Evolutionary conservation across 1,140 invertebrate species (phyloP).

Genomic region (Lordiphosa collinella): DNA sequence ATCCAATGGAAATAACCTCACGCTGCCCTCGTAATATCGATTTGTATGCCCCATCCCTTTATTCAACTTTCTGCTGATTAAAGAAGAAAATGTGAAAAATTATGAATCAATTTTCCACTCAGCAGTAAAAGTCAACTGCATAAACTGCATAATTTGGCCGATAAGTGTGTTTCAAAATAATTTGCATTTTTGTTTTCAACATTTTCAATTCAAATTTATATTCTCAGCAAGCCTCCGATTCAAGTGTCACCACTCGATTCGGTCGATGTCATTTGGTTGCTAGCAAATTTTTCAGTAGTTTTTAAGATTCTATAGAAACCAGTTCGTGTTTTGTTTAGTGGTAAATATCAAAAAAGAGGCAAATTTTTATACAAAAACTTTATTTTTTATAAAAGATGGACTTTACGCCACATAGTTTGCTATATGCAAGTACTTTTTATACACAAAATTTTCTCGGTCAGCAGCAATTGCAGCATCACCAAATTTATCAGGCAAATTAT

Average conservation of each 20-base stretch:
- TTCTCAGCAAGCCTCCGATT: neutral
- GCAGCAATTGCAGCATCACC: conserved; percentile 22
- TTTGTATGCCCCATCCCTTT: too few species aligned
- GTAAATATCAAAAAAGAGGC: conserved; percentile 16
- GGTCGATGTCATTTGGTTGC: conserved; percentile 1
- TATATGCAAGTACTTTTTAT: conserved; percentile 41
- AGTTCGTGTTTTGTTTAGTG: conserved; percentile 50
- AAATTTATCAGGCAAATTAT: conserved; percentile 36
- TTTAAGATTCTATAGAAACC: conserved; percentile 53
- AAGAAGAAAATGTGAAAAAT: conserved; percentile 54
- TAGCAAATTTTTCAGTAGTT: conserved; percentile 49
- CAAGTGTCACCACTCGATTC: neutral
- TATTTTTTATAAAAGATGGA: conserved; percentile 47
- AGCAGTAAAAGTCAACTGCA: conserved; percentile 32
- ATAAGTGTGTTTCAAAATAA: neutral
- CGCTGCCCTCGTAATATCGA: too few species aligned
- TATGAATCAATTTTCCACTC: conserved; percentile 62
- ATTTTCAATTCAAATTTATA: too few species aligned
- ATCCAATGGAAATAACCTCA: too few species aligned
- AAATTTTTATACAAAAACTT: conserved; percentile 14
- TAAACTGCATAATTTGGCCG: conserved; percentile 32
- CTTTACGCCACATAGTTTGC: conserved; percentile 29
- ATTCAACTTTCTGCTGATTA: conserved; percentile 38
- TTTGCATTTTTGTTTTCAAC: neutral
- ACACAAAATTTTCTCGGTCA: conserved; percentile 35